Evolutionary conservation across 1,140 invertebrate genomes (phyloP), one percentile per base, ranked within the genome.

Genomic region (Listronotus bonariensis): DNA sequence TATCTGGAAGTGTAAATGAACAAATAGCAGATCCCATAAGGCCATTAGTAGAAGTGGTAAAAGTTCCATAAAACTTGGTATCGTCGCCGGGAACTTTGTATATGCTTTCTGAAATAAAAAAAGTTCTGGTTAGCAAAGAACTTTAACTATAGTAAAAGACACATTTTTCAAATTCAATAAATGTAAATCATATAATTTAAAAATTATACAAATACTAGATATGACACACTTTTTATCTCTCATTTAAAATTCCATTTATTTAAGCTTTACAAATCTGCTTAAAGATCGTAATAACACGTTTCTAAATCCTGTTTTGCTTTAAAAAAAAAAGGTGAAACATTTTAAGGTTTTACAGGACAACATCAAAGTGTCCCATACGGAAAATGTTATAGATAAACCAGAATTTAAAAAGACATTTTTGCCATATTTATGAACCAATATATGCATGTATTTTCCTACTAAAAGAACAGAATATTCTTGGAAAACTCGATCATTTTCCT

Each of bases 11-110:
- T 51, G 85, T 87, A 81, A 92, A 96, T 42, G 91, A 91, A 80
- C 94, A 96, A 61, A 96, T 88, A 1, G 94, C 93, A 1, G 92
- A 95, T 7, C 92, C 92, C 73, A 89, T 87, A 51, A 96, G 85
- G 11, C 91, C 92, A 75, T 94, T 93, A 63, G 89, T 92, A 11
- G 89, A 90, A 20, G 93, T 95, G 57, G 91, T 95, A 78, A 96
- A 96, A 3, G 92, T 90, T 36, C 90, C 93, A 80, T 96, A 96
- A 79, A 95, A 94, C 68, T 88, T 85, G 67, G 83, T 89, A 70
- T 92, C 85, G 70, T 93, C 86, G 59, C 86, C 87, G 57, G 91
- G 89, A 79, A 92, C 88, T 83, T 92, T 87, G 80, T 92, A 89
- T 58, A 93, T 87, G 67, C 89, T 89, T 80, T 96, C 91, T 93